A percentile compares a stretch with the other conserved stretches of the same genome.
Conservation (phyloP, 2,113 vertebrate genomes). For the Microcebus tavaratra region DNA sequence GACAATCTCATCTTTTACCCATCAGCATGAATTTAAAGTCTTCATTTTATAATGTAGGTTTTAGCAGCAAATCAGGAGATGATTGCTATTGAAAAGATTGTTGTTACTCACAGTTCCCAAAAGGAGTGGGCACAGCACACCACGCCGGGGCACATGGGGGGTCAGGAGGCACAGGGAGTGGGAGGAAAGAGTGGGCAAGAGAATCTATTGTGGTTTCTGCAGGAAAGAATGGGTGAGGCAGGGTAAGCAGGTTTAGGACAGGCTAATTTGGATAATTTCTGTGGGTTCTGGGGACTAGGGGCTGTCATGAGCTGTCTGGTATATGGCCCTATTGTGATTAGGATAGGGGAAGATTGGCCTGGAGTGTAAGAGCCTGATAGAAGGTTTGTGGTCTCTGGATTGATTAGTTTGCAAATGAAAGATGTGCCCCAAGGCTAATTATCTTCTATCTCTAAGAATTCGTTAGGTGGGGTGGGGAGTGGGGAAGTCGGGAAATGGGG, state of each 20-base stretch:
- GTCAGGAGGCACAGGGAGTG: background rate
- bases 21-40: background rate
- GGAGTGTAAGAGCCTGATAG: background rate
- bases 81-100: background rate
- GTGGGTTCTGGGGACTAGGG: background rate
- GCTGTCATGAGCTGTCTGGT: background rate
- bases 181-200: background rate
- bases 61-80: background rate
- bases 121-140: background rate
- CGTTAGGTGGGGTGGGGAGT: background rate
- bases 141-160: background rate
- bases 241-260: background rate
- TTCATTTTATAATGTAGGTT: background rate
- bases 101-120: background rate
- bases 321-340: background rate
- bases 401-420: background rate
- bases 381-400: background rate
- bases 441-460: background rate
- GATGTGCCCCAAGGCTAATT: background rate
- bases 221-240: background rate
- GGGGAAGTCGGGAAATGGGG: no score
- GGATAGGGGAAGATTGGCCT: background rate
- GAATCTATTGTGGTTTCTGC: background rate
- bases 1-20: background rate
- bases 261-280: background rate